Conservation (phyloP, 1,140 invertebrate genomes). For the Drosophila parvula region DNA sequence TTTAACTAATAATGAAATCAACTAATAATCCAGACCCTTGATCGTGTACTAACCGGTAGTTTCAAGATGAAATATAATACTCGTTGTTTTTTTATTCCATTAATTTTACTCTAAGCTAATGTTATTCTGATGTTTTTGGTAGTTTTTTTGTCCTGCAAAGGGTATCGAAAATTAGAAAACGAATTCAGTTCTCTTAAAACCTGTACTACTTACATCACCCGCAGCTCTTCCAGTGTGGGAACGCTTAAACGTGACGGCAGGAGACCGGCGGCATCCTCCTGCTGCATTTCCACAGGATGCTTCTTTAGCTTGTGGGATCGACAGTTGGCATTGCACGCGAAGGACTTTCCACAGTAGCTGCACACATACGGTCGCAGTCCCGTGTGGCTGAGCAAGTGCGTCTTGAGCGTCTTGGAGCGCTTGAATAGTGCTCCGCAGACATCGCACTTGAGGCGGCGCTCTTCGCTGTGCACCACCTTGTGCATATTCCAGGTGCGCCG, state of each 20-base stretch:
- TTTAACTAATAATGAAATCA: too few relatives aligned
- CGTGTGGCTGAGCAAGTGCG: constrained; percentile 84
- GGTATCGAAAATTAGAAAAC: background rate
- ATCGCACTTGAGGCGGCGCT: constrained; percentile 83
- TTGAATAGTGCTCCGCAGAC: constrained; percentile 80
- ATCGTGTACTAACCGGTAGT: background rate
- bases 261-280: constrained; percentile 30
- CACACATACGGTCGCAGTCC: constrained; percentile 84
- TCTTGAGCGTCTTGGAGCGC: constrained; percentile 84
- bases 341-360: constrained; percentile 84
- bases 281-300: constrained; percentile 83
- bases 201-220: constrained; percentile 50
- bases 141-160: constrained; percentile 55
- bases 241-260: constrained; percentile 44
- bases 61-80: background rate
- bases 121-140: constrained; percentile 34
- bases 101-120: background rate
- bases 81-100: background rate
- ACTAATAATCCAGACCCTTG: too few relatives aligned
- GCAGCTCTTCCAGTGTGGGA: constrained; percentile 59
- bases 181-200: too few relatives aligned
- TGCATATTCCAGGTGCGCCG: constrained; percentile 85
- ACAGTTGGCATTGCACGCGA: constrained; percentile 85
- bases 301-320: constrained; percentile 84
- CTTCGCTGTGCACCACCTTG: constrained; percentile 84